Conservation (phyloP, 2,113 vertebrate species). For the Eurystomus gularis region DNA sequence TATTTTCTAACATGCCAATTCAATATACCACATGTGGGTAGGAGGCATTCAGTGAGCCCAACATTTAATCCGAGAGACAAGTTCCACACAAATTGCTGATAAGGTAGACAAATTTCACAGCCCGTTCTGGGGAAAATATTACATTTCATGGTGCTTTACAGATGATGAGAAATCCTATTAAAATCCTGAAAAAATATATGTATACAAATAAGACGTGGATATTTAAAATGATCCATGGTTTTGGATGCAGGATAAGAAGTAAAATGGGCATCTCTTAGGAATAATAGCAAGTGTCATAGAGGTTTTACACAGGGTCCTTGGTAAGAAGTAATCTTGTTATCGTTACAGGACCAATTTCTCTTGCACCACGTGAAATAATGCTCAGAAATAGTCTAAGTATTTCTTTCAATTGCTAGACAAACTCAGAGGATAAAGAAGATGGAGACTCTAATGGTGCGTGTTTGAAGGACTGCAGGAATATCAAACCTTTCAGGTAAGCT, state of each 20-base stretch:
- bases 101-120: conserved; percentile 49
- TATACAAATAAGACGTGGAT: neutral
- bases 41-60: neutral
- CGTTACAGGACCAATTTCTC: neutral
- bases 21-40: neutral
- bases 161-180: conserved; percentile 29
- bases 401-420: neutral
- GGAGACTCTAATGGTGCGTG: neutral
- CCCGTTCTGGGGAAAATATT: neutral
- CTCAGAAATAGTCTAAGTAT: neutral
- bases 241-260: neutral
- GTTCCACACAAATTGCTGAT: conserved; percentile 42
- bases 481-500: neutral
- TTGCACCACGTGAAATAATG: neutral
- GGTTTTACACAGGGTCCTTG: neutral
- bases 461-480: neutral
- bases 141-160: conserved; percentile 38
- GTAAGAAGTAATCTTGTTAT: neutral
- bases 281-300: neutral
- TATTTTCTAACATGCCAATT: neutral
- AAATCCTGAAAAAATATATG: neutral
- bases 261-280: neutral
- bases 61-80: neutral
- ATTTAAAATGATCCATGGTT: neutral
- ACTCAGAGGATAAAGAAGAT: neutral